phyloP scores from a whole-genome alignment of 2,888 invertebrate genomes.

The Lasioglossum lativentre region DNA sequence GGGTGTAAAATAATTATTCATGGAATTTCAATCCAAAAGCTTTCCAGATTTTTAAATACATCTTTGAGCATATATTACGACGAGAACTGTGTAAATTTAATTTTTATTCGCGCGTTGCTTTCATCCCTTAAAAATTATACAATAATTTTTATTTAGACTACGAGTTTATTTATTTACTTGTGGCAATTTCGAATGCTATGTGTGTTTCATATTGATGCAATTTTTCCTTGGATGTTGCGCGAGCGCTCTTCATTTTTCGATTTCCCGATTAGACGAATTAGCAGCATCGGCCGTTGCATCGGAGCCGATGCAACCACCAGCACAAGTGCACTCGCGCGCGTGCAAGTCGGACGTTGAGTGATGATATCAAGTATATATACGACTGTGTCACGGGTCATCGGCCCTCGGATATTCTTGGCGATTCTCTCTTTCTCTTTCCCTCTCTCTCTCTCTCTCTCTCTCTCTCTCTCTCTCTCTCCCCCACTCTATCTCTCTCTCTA shows the following conservation, averaged over 20 bases:
- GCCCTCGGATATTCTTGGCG: conserved; percentile 81
- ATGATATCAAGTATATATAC: conserved; percentile 75
- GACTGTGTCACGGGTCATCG: conserved; percentile 79
- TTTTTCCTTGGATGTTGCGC: neutral
- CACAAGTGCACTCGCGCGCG: conserved; percentile 37
- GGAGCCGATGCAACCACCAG: conserved; percentile 35
- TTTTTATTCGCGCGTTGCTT: too few relatives aligned
- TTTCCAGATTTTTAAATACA: neutral
- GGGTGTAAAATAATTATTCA: neutral
- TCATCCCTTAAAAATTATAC: neutral
- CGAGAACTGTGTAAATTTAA: too few relatives aligned
- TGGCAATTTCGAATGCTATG: neutral
- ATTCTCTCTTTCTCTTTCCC: conserved; percentile 69
- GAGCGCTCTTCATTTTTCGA: neutral
- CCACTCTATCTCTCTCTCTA: conserved; percentile 31
- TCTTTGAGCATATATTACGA: neutral
- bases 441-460: conserved; percentile 47
- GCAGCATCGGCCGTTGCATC: conserved; percentile 16
- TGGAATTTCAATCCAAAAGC: neutral
- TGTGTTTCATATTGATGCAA: neutral
- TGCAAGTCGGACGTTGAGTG: conserved; percentile 72
- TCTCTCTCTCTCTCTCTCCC: conserved; percentile 30
- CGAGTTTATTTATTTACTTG: neutral
- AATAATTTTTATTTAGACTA: too few relatives aligned
- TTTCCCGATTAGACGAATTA: conserved; percentile 3